Conservation (phyloP, 1,140 invertebrate species). For the Prorops nasuta region DNA sequence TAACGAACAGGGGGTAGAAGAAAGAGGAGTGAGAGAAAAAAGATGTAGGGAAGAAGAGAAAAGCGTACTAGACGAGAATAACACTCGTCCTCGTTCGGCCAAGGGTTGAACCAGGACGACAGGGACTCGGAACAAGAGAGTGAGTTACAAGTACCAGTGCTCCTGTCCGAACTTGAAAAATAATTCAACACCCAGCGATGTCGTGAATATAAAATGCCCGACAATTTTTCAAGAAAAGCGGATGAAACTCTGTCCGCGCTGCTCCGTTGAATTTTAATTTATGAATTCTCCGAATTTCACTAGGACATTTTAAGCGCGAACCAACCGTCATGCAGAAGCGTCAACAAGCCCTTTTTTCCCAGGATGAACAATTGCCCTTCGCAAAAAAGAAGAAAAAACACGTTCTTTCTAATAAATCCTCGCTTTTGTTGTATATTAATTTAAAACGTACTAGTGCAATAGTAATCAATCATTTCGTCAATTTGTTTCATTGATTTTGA, state of each 20-base stretch:
- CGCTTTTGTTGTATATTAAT: too few relatives aligned
- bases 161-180: conserved; percentile 30
- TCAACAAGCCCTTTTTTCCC: too few relatives aligned
- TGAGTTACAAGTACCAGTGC: background rate
- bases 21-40: background rate
- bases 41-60: conserved; percentile 3
- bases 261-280: conserved; percentile 15
- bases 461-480: too few relatives aligned
- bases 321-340: too few relatives aligned
- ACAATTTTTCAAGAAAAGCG: too few relatives aligned
- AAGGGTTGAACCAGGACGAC: conserved; percentile 16
- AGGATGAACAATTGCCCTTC: too few relatives aligned
- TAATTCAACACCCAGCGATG: conserved; percentile 29
- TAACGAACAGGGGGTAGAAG: background rate
- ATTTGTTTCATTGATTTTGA: too few relatives aligned
- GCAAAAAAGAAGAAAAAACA: too few relatives aligned
- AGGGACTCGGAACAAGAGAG: conserved; percentile 17
- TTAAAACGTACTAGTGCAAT: too few relatives aligned
- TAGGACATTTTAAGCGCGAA: too few relatives aligned
- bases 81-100: background rate
- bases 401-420: too few relatives aligned
- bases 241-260: too few relatives aligned
- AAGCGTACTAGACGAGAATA: background rate
- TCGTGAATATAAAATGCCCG: conserved; percentile 25
- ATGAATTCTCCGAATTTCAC: conserved; percentile 16